phyloP scores from a whole-genome alignment of 2,113 vertebrate species.

The Eptatretus burgeri region DNA sequence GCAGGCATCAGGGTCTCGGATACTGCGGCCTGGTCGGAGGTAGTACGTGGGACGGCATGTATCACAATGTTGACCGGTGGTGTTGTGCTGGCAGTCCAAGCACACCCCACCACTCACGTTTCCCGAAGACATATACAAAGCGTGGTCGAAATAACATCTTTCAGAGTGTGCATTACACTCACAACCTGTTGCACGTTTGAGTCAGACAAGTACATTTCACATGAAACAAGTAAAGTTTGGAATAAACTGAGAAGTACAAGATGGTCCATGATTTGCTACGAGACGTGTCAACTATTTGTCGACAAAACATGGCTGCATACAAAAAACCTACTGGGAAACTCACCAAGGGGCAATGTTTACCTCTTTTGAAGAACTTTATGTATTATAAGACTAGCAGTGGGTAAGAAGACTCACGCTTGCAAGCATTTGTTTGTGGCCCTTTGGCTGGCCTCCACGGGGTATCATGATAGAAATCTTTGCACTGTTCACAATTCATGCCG shows the following conservation, averaged over 20 bases:
- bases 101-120: conserved; percentile 64
- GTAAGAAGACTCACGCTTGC: conserved; percentile 22
- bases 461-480: conserved; percentile 28
- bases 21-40: conserved; percentile 50
- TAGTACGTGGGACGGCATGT: conserved; percentile 67
- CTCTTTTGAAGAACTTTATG: too few species aligned
- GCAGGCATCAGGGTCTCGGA: conserved; percentile 47
- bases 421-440: conserved; percentile 27
- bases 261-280: too few species aligned
- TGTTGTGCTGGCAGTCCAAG: conserved; percentile 54
- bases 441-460: conserved; percentile 31
- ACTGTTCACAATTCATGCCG: conserved; percentile 33
- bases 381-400: too few species aligned
- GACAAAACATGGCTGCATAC: too few species aligned
- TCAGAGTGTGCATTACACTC: conserved; percentile 61
- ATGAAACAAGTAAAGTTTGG: too few species aligned
- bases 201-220: too few species aligned
- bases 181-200: conserved; percentile 25
- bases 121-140: conserved; percentile 38
- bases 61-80: conserved; percentile 40
- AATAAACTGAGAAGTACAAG: too few species aligned
- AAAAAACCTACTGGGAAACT: too few species aligned
- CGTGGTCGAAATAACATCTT: conserved; percentile 66
- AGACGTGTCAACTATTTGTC: too few species aligned
- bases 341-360: too few species aligned